Evolutionary conservation across 2,113 vertebrate genomes (phyloP).

Genomic region (Myotis lucifugus): DNA sequence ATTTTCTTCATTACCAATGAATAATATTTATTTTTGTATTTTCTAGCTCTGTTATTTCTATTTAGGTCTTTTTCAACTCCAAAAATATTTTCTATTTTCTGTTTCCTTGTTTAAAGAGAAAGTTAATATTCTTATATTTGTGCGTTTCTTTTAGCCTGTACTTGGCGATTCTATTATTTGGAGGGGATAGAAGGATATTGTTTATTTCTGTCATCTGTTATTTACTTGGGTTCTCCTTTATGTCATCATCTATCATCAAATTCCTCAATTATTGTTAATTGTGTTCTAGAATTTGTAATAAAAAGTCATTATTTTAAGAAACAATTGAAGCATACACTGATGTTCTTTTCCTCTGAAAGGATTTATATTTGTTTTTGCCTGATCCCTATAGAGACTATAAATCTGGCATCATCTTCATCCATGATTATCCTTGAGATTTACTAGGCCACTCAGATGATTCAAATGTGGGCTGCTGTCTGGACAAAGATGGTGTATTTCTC

Average conservation of each 20-base stretch:
- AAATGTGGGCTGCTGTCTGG: not conserved
- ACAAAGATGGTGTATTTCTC: not conserved
- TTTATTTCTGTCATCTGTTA: not conserved
- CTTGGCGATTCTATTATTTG: not conserved
- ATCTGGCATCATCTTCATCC: not conserved
- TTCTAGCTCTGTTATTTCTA: not conserved
- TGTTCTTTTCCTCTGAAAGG: not conserved
- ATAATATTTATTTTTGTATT: not conserved
- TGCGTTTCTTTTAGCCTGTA: not conserved
- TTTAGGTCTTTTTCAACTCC: not conserved
- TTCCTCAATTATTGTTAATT: not conserved
- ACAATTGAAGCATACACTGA: not conserved
- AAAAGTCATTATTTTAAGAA: not conserved
- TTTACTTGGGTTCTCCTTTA: not conserved
- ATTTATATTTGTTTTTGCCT: not conserved
- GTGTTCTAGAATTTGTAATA: not conserved
- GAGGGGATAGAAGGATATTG: not conserved
- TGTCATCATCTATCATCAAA: not conserved
- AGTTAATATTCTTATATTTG: not conserved
- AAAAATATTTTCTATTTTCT: not conserved
- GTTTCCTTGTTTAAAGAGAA: not conserved
- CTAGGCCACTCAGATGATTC: not conserved
- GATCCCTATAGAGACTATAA: not conserved
- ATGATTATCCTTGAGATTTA: not conserved
- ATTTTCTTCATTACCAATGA: not conserved